Evolutionary conservation across 2,113 vertebrate genomes (phyloP).

Genomic region (Pseudois nayaur): DNA sequence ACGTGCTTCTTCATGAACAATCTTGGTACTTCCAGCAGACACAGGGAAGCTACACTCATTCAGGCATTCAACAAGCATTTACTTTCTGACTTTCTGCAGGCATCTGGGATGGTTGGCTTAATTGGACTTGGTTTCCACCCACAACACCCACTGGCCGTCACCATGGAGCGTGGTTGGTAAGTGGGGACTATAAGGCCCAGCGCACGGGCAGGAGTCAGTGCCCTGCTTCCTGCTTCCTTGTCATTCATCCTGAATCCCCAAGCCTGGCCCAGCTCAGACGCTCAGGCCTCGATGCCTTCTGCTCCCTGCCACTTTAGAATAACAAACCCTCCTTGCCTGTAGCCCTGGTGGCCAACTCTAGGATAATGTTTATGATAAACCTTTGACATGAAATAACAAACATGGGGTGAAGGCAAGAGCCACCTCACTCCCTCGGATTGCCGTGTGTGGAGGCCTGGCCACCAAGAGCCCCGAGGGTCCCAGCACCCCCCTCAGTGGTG

Average conservation of each 20-base stretch:
- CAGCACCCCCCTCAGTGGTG: neutral
- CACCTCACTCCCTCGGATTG: neutral
- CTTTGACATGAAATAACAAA: slow-evolving; percentile 75
- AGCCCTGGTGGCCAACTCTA: slow-evolving; percentile 40
- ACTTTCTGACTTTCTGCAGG: neutral
- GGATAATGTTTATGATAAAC: slow-evolving; percentile 72
- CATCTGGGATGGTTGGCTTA: neutral
- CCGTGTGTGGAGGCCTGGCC: neutral
- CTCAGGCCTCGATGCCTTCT: neutral
- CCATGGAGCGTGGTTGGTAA: neutral
- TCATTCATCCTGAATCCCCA: neutral
- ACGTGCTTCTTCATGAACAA: neutral
- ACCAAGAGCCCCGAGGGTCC: neutral
- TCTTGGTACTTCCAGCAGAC: neutral
- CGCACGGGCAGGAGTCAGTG: neutral
- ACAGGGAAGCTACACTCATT: neutral
- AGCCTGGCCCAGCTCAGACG: neutral
- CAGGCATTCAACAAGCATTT: neutral
- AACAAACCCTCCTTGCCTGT: slow-evolving; percentile 41
- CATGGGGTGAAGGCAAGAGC: neutral
- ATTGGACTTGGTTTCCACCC: neutral
- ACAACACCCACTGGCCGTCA: neutral
- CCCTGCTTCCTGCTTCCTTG: neutral
- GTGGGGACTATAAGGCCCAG: neutral
- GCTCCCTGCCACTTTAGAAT: slow-evolving; percentile 43